Evolutionary conservation across 1,140 invertebrate genomes (phyloP), one percentile per base, ranked within the genome.

Genomic region (Orchestia grillus): DNA sequence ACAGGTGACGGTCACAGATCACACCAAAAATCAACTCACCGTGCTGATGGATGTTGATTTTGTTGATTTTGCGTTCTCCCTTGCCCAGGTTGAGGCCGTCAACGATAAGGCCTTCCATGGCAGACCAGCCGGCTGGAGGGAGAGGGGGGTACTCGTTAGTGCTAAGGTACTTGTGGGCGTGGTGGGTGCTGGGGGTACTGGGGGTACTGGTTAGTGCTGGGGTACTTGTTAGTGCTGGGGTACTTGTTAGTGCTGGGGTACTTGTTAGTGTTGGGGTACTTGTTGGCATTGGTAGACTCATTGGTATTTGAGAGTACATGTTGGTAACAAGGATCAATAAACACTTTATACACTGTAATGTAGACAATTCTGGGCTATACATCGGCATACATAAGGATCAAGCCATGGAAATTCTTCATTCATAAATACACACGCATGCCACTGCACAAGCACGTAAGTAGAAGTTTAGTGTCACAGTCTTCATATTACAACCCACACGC

Each of bases 1-100:
- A 77, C 28, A 36, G 11, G 36, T 77, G 11, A 77, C 28, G 62
- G 36, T 77, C 62, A 77, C 28, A 19, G 62, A 77, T 77, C 62
- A 77, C 62, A 77, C 11, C 47, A 77, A 77, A 28, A 36, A 8
- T 36, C 1, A 15, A 97, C 98, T 98, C 98, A 99, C 99, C 99
- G 98, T 99, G 98, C 97, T 98, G 98, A 97, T 99, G 98, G 97
- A 99, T 98, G 98, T 98, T 99, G 98, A 99, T 98, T 97, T 98
- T 98, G 97, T 98, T 98, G 97, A 98, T 98, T 97, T 98, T 97
- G 95, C 97, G 97, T 77, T 97, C 97, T 28, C 97, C 96, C 96
- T 97, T 97, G 45, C 97, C 97, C 77, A 97, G 96, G 96, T 97
- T 97, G 44, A 97, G 96, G 40, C 97, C 97, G 96, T 97, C 97